A percentile compares a stretch with the other conserved stretches of the same genome.
These are phyloP conservation scores for Nasua narica DNA, from an alignment of 2,797 vertebrate species.

Conservation along the genomic window DNA sequence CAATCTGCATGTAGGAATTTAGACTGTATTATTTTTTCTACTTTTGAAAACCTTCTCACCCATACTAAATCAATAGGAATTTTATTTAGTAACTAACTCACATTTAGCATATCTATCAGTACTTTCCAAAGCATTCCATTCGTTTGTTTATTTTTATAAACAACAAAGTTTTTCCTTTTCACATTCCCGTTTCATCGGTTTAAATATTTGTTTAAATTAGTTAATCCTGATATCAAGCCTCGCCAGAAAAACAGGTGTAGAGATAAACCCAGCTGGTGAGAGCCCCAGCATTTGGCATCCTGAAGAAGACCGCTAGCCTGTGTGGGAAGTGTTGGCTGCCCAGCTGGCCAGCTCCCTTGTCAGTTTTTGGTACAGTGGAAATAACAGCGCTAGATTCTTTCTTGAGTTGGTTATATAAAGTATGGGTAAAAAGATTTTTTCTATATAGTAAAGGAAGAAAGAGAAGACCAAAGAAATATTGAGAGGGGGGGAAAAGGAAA, in stretches of 20 bases:
- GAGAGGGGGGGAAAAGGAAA: neutral
- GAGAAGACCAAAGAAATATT: neutral
- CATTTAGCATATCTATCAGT: neutral
- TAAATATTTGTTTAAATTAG: constrained; percentile 3
- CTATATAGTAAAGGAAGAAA: neutral
- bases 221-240: neutral
- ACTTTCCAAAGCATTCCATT: neutral
- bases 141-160: neutral
- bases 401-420: neutral
- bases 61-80: neutral
- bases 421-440: neutral
- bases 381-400: neutral
- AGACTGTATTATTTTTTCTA: neutral
- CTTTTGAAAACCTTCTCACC: neutral
- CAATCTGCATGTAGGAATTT: neutral
- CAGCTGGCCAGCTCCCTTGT: neutral
- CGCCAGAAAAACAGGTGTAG: neutral
- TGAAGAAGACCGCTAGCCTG: neutral
- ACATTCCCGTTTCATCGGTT: neutral
- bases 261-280: neutral
- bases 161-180: neutral
- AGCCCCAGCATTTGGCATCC: neutral
- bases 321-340: accelerated
- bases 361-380: neutral
- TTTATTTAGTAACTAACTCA: constrained; percentile 7